Base-by-base conservation (phyloP, 2,888 invertebrate genomes). In the Drosophila cracens region DNA sequence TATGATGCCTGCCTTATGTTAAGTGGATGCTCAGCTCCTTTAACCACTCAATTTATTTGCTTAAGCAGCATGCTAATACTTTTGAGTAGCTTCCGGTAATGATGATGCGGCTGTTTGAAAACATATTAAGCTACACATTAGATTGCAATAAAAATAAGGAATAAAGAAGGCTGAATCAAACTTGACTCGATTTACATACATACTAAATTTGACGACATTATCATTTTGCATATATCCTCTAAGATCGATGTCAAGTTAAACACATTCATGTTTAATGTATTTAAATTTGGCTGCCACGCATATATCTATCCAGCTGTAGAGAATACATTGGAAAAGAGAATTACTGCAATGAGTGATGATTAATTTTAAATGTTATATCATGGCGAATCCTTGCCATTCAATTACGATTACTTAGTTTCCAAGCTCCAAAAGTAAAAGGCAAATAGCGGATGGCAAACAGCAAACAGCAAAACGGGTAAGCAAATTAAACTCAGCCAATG, bases 401-500 rank as follows among this genome's bases (percentile, higher is more conserved):
- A 64, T 56, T 61, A 33, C 33, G 66, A 67, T 57, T 69, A 60
- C 59, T 63, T 58, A 62, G 57, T 52, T 64, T 59, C 61, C 38
- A 67, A 65, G 61, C 60, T 36, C 48, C 36, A 38, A n/a, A 8
- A 38, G 43, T 48, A 36, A 46, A 36, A 36, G 29, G 77, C 36
- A 53, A 69, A 72, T 10, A 65, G 82, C 70, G 62, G 58, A 62
- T 25, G 71, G 71, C 69, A 54, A 76, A 76, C 54, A 53, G 53
- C 31, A 54, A 76, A 76, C 48, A 46, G 53, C 25, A 66, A 63
- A 81, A 59, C 64, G 76, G 70, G 77, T 87, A 85, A 85, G 87
- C 87, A 83, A 83, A 87, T 83, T 83, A 83, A 87, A 83, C 65
- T 82, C 71, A 54, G 69, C 64, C 70, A 82, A 78, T 69, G 69